phyloP scores from a whole-genome alignment of 2,888 invertebrate species.

The Latrodectus elegans region DNA sequence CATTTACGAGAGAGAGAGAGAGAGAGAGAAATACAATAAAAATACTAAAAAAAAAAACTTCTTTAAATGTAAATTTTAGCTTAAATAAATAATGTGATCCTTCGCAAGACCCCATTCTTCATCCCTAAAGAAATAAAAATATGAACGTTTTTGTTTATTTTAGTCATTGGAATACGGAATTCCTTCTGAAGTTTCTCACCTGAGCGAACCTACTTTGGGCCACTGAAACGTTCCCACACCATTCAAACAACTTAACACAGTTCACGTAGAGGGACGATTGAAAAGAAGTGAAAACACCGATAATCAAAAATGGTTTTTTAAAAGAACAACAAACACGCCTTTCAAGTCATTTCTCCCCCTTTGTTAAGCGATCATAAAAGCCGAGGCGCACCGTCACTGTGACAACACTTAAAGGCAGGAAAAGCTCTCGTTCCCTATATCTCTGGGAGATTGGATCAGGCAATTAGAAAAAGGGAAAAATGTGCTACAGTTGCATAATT shows the following conservation, averaged over 20 bases:
- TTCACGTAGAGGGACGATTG: constrained; percentile 22
- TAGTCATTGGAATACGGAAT: neutral
- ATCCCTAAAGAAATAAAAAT: too few species aligned
- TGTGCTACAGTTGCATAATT: constrained; percentile 55
- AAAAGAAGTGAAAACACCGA: neutral
- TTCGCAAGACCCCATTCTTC: too few species aligned
- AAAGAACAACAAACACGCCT: constrained; percentile 30
- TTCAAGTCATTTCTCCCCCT: constrained; percentile 10
- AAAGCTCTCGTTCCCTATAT: constrained; percentile 22
- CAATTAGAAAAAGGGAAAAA: constrained; percentile 31
- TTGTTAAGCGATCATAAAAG: constrained; percentile 21
- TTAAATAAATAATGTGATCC: too few species aligned
- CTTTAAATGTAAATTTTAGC: too few species aligned
- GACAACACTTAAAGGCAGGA: constrained; percentile 18
- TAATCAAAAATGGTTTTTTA: neutral
- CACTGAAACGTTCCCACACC: constrained; percentile 27
- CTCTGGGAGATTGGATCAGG: constrained; percentile 23
- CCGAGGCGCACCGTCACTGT: constrained; percentile 19
- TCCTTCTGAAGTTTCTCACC: too few species aligned
- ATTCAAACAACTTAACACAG: constrained; percentile 16
- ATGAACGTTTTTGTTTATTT: too few species aligned
- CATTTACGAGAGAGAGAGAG: too few species aligned
- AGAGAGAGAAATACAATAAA: too few species aligned
- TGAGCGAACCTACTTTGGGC: too few species aligned
- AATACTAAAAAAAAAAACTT: too few species aligned